Conservation (phyloP, 1,140 invertebrate genomes). For the Lepidurus apus region DNA sequence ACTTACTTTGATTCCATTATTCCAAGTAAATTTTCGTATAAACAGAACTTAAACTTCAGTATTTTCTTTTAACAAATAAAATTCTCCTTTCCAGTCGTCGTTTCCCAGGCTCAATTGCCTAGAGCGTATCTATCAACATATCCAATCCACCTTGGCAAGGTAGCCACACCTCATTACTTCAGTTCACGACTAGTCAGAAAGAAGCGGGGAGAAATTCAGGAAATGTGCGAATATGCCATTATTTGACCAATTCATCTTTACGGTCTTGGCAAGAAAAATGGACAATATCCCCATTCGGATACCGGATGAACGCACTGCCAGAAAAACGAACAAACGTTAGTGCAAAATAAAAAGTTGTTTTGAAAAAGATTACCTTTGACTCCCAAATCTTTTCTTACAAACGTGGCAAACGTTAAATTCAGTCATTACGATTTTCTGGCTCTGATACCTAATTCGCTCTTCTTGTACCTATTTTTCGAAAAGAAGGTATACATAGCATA, state of each 20-base stretch:
- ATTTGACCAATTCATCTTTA: constrained; percentile 11
- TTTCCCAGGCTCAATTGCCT: constrained; percentile 33
- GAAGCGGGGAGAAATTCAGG: constrained; percentile 22
- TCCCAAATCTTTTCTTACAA: constrained; percentile 86
- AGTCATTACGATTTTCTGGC: constrained; percentile 71
- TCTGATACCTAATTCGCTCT: constrained; percentile 69
- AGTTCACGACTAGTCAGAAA: constrained; percentile 1
- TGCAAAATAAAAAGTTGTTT: neutral
- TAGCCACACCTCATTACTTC: constrained; percentile 4
- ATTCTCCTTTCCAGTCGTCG: constrained; percentile 2
- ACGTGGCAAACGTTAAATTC: constrained; percentile 82
- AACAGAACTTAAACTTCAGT: neutral
- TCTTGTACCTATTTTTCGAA: constrained; percentile 60
- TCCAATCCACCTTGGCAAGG: constrained; percentile 13
- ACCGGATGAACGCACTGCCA: constrained; percentile 80
- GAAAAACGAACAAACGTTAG: constrained; percentile 38
- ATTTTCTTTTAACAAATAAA: constrained; percentile 4
- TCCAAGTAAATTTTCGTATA: constrained; percentile 25
- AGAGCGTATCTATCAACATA: constrained; percentile 25
- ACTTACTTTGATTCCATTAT: constrained; percentile 28
- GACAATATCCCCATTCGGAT: constrained; percentile 85
- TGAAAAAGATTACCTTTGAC: constrained; percentile 60
- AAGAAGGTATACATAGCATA: constrained; percentile 33
- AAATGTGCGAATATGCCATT: constrained; percentile 24
- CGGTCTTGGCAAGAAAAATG: constrained; percentile 72